phyloP scores from a whole-genome alignment of 2,797 vertebrate species.

The Steatocranus sp. region DNA sequence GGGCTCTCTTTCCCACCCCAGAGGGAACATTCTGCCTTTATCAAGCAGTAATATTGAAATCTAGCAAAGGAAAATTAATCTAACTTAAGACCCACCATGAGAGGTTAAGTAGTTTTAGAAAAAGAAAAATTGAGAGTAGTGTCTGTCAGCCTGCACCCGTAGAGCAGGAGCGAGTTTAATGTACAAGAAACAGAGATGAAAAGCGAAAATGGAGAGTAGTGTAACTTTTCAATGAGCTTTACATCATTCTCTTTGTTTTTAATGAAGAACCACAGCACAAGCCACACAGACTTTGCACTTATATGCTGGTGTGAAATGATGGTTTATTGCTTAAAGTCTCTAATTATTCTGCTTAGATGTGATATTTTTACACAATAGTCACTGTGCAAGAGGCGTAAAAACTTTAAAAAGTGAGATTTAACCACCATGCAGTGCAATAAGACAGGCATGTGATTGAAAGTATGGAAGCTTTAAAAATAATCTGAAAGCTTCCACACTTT shows the following conservation, averaged over 20 bases:
- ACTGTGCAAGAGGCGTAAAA: not conserved
- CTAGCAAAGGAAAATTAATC: not conserved
- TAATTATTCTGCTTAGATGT: not conserved
- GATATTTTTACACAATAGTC: not conserved
- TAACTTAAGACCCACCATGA: not conserved
- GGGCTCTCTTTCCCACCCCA: not conserved
- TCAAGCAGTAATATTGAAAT: not conserved
- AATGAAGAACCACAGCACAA: not conserved
- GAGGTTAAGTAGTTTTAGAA: conserved; percentile 33
- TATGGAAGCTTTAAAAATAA: not conserved
- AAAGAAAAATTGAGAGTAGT: conserved; percentile 40
- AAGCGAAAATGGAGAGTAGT: conserved; percentile 11
- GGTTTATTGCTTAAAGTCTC: not conserved
- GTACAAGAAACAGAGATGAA: not conserved
- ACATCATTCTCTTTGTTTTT: conserved; percentile 31
- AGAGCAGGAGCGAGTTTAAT: conserved; percentile 4
- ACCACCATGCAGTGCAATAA: not conserved
- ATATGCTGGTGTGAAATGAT: not conserved
- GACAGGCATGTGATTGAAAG: not conserved
- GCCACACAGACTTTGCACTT: not conserved
- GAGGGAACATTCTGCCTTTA: not conserved
- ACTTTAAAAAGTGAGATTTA: not conserved
- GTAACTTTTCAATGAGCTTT: conserved; percentile 41
- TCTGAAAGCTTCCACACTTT: not conserved
- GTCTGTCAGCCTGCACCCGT: conserved; percentile 19